phyloP scores from a whole-genome alignment of 2,797 vertebrate genomes.

The Lagorchestes hirsutus region DNA sequence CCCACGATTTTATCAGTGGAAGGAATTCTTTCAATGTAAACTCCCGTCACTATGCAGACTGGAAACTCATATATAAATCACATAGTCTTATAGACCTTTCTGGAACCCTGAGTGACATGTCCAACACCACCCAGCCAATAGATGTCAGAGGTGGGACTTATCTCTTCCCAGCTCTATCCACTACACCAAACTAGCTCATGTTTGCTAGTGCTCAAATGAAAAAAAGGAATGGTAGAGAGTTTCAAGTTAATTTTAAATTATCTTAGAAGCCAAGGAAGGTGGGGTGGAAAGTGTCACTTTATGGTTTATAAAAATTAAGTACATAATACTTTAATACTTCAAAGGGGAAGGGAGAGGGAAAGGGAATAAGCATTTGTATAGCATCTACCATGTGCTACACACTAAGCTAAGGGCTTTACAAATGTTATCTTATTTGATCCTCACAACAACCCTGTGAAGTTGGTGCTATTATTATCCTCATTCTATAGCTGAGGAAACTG shows the following conservation, averaged over 20 bases:
- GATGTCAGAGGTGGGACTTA: not conserved
- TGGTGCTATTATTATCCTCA: not conserved
- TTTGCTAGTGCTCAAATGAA: not conserved
- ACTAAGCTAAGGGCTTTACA: not conserved
- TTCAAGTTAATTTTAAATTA: not conserved
- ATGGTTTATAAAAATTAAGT: not conserved
- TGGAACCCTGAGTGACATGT: not conserved
- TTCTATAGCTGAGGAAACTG: not conserved
- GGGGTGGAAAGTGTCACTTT: not conserved
- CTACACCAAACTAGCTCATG: not conserved
- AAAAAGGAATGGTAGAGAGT: not conserved
- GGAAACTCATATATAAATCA: not conserved
- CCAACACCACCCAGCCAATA: not conserved
- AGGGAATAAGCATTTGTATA: not conserved
- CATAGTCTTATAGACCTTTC: not conserved
- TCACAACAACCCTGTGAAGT: not conserved
- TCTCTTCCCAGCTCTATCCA: not conserved
- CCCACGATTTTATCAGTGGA: not conserved
- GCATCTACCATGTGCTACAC: not conserved
- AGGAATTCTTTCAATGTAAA: not conserved
- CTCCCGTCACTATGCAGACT: not conserved
- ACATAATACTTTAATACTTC: not conserved
- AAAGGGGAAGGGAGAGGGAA: not conserved
- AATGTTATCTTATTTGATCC: not conserved
- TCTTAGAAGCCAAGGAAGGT: not conserved